Evolutionary conservation across 2,113 vertebrate genomes (phyloP).

Genomic region (Gadus chalcogrammus): DNA sequence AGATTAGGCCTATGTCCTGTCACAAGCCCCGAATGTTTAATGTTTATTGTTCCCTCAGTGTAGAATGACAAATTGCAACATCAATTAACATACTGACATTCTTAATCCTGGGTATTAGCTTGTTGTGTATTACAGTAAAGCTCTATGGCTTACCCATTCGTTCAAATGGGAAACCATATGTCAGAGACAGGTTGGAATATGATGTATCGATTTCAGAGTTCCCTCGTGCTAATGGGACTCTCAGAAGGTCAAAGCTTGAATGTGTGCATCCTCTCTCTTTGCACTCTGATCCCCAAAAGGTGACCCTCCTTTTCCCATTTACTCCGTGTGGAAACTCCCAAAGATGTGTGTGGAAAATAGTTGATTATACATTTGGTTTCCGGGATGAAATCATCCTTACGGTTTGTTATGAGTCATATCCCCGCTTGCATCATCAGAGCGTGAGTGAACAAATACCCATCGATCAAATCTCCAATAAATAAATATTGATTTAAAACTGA

Average conservation of each 20-base stretch:
- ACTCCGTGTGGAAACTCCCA: neutral
- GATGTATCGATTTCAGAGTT: conserved; percentile 36
- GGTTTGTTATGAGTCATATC: too few relatives aligned
- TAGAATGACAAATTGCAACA: too few relatives aligned
- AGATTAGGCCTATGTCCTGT: too few relatives aligned
- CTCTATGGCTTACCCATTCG: conserved; percentile 14
- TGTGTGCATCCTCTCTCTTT: neutral
- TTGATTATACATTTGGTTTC: neutral
- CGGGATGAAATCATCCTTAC: neutral
- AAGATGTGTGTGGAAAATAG: neutral
- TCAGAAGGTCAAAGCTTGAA: conserved; percentile 22
- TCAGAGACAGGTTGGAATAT: neutral
- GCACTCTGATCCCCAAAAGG: neutral
- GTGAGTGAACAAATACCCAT: too few relatives aligned
- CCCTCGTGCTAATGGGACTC: conserved; percentile 36
- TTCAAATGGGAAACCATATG: conserved; percentile 8
- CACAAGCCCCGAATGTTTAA: too few relatives aligned
- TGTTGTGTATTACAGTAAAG: neutral
- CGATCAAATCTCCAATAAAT: too few relatives aligned
- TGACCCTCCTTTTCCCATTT: too few relatives aligned
- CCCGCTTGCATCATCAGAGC: too few relatives aligned
- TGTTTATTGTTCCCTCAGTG: too few relatives aligned
- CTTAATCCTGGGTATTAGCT: neutral
- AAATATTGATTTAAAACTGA: too few relatives aligned
- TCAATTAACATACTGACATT: neutral